Base-by-base conservation (phyloP, 2,888 invertebrate species). In the Eremobia ochroleuca region DNA sequence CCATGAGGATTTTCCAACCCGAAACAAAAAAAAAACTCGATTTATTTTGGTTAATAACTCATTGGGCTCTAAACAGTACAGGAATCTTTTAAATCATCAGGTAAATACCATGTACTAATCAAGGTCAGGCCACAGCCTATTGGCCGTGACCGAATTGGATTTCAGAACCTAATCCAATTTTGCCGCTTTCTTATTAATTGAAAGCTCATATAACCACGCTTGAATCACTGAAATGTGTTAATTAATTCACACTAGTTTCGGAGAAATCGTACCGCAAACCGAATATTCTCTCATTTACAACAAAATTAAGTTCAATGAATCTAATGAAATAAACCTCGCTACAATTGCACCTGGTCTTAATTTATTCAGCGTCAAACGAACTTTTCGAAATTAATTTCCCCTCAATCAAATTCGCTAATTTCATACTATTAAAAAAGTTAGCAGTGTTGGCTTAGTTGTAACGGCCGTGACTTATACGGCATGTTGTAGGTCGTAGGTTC, bases 351-450 rank as follows among this genome's bases (percentile, higher is more conserved):
- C 13, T 69, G n/a, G 31, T 9, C 31, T 65, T 34, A 67, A 84
- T 70, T 67, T 64, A 71, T 67, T 76, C 68, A 72, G n/a, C 43
- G 62, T 68, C 37, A 64, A 59, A 34, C 52, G 15, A 85, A 70
- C 55, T 75, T 65, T 37, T 13, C 21, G 59, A 71, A 71, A 75
- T 65, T 43, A 76, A 68, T 82, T 52, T 67, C 11, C 49, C 6
- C 3, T 31, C 18, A 65, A 68, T 21, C 2, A 59, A 59, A 59
- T 76, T 66, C 64, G 66, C 15, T 62, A 2, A 61, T 71, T 86
- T 37, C 21, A n/a, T 64, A 73, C 40, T 43, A 58, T 28, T n/a
- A 15, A 28, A 55, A 55, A 49, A 49, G 8, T 25, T 8, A 25
- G 8, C 49, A 49, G 25, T 25, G 49, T 21, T 49, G 49, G 21